Evolutionary conservation across 2,113 vertebrate species (phyloP).

Genomic region (Oryzias curvinotus): DNA sequence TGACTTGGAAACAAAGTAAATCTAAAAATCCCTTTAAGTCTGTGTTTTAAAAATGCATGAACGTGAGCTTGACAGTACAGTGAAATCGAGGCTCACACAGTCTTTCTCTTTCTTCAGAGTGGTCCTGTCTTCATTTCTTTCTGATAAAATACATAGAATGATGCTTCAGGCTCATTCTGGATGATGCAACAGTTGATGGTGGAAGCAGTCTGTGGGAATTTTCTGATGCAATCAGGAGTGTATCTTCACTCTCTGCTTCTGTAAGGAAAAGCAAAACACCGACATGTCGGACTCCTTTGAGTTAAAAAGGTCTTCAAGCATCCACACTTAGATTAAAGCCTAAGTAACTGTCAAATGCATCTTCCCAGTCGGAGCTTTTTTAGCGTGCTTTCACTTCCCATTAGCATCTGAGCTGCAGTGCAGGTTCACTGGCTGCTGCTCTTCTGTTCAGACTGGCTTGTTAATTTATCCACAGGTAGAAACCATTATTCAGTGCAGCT

Average conservation of each 20-base stretch:
- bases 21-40: too few relatives aligned
- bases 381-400: constrained; percentile 9
- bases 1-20: too few relatives aligned
- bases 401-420: constrained; percentile 15
- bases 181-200: too few relatives aligned
- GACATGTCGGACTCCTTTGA: neutral
- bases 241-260: too few relatives aligned
- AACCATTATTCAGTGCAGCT: constrained; percentile 43
- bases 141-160: too few relatives aligned
- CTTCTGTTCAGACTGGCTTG: constrained; percentile 43
- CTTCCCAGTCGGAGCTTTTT: constrained; percentile 4
- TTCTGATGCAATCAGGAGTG: neutral
- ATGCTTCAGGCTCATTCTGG: too few relatives aligned
- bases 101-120: too few relatives aligned
- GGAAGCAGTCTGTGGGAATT: neutral
- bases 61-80: too few relatives aligned
- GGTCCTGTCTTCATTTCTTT: too few relatives aligned
- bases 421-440: constrained; percentile 26
- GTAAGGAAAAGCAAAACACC: neutral
- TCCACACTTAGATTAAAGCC: constrained; percentile 1
- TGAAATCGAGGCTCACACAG: too few relatives aligned
- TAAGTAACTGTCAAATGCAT: constrained; percentile 2
- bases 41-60: too few relatives aligned
- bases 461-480: constrained; percentile 64
- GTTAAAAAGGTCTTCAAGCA: neutral